A percentile compares a stretch with the other conserved stretches of the same genome.
Evolutionary conservation across 2,113 vertebrate genomes (phyloP).

Genomic region (Hemichromis elongatus): DNA sequence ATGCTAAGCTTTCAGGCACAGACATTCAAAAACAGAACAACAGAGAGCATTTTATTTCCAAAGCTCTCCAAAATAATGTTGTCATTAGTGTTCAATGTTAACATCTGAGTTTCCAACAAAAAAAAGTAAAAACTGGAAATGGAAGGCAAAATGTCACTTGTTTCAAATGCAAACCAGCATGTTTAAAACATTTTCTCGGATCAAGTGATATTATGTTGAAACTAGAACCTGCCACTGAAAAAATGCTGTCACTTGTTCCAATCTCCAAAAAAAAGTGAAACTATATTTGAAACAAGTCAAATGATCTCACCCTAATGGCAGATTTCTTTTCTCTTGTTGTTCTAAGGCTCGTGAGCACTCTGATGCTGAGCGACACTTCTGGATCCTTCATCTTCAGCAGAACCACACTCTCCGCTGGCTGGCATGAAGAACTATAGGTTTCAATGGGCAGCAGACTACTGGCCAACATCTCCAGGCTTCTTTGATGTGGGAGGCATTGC

Average conservation of each 20-base stretch:
- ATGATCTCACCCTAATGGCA: slow-evolving; percentile 40
- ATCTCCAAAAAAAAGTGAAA: slow-evolving; percentile 42
- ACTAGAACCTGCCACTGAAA: slow-evolving; percentile 43
- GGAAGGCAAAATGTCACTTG: slow-evolving; percentile 51
- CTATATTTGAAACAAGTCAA: slow-evolving; percentile 61
- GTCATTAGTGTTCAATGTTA: slow-evolving; percentile 5
- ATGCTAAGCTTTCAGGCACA: background rate
- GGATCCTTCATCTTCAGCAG: slow-evolving; percentile 19
- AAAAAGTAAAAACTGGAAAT: slow-evolving; percentile 18
- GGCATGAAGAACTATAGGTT: slow-evolving; percentile 29
- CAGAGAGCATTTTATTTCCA: background rate
- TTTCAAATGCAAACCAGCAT: slow-evolving; percentile 64
- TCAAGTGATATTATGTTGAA: slow-evolving; percentile 50
- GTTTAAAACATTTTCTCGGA: slow-evolving; percentile 53
- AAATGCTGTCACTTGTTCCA: slow-evolving; percentile 40
- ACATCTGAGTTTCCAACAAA: slow-evolving; percentile 22
- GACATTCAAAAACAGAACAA: background rate
- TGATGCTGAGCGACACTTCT: slow-evolving; percentile 12
- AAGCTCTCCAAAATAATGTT: slow-evolving; percentile 3
- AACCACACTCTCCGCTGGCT: background rate
- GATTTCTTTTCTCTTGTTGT: slow-evolving; percentile 33
- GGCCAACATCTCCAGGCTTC: slow-evolving; percentile 56
- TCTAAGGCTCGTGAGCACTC: background rate
- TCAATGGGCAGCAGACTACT: slow-evolving; percentile 51
- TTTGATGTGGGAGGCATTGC: slow-evolving; percentile 69